Conservation (phyloP, 2,113 vertebrate genomes). For the Macquaria ambigua region DNA sequence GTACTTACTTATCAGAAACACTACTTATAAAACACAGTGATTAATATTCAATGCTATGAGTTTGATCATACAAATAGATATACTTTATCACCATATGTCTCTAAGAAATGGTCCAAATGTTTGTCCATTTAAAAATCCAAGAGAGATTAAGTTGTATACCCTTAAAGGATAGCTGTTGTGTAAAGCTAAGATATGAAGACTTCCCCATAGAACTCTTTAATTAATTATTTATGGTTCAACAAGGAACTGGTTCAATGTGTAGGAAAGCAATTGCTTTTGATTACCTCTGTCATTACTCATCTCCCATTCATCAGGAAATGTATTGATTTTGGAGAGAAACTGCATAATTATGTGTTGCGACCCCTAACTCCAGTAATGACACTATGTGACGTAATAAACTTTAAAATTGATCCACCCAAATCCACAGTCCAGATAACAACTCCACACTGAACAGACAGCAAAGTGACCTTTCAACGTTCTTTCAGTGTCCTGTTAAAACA, state of each 20-base stretch:
- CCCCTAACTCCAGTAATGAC: background rate
- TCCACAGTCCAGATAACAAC: background rate
- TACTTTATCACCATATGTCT: background rate
- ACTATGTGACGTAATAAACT: background rate
- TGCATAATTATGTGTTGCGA: background rate
- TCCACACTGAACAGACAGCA: slow-evolving; percentile 1
- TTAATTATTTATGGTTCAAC: background rate
- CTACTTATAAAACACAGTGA: background rate
- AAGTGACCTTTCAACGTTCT: slow-evolving; percentile 25
- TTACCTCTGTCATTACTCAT: slow-evolving; percentile 24
- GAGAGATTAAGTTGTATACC: background rate
- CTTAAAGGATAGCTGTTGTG: background rate
- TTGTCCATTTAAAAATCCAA: background rate
- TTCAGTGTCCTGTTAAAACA: slow-evolving; percentile 17
- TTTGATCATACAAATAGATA: background rate
- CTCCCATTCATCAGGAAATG: slow-evolving; percentile 14
- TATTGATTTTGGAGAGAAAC: slow-evolving; percentile 43
- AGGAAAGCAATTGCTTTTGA: background rate
- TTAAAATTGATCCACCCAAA: slow-evolving; percentile 15
- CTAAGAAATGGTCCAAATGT: background rate
- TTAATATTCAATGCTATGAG: background rate
- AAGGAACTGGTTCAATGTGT: background rate
- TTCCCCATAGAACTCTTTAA: background rate
- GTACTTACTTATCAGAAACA: background rate
- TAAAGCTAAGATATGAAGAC: background rate